Percentiles rank a stretch among this genome's conserved stretches.
These are phyloP conservation scores for Dicyrtomina minuta DNA, from an alignment of 2,888 invertebrate genomes.

Conservation along the genomic window DNA sequence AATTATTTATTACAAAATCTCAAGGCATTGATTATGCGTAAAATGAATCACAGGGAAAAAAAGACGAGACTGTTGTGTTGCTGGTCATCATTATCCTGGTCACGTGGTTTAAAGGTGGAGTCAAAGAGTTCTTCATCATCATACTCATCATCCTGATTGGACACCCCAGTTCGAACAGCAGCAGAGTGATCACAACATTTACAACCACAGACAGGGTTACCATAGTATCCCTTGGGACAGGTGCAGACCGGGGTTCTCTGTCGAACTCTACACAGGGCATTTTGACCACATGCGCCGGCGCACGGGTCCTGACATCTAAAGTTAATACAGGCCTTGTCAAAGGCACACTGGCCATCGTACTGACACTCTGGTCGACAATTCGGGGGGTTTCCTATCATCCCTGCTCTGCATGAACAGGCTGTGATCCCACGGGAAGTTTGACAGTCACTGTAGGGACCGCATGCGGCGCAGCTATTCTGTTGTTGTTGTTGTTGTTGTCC, in stretches of 20 bases:
- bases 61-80: too few relatives aligned
- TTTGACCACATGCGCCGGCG: constrained; percentile 53
- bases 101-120: too few relatives aligned
- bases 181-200: constrained; percentile 15
- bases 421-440: constrained; percentile 39
- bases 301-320: constrained; percentile 47
- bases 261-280: constrained; percentile 54
- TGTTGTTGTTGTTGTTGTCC: neutral
- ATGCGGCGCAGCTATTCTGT: constrained; percentile 4
- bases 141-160: constrained; percentile 13
- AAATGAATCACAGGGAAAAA: too few relatives aligned
- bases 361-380: constrained; percentile 49
- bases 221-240: constrained; percentile 55
- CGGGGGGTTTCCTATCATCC: constrained; percentile 46
- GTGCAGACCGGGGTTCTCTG: constrained; percentile 55
- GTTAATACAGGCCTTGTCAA: constrained; percentile 40
- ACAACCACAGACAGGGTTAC: constrained; percentile 47
- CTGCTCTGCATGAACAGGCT: constrained; percentile 39
- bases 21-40: too few relatives aligned
- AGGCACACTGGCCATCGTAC: constrained; percentile 41
- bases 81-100: too few relatives aligned
- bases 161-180: neutral
- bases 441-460: constrained; percentile 43
- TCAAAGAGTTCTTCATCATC: constrained; percentile 14
- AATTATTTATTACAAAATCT: too few relatives aligned